Percentiles rank a stretch among this genome's conserved stretches.
These are phyloP conservation scores for Danio kyathit DNA, from an alignment of 2,797 vertebrate genomes.

Conservation along the genomic window DNA sequence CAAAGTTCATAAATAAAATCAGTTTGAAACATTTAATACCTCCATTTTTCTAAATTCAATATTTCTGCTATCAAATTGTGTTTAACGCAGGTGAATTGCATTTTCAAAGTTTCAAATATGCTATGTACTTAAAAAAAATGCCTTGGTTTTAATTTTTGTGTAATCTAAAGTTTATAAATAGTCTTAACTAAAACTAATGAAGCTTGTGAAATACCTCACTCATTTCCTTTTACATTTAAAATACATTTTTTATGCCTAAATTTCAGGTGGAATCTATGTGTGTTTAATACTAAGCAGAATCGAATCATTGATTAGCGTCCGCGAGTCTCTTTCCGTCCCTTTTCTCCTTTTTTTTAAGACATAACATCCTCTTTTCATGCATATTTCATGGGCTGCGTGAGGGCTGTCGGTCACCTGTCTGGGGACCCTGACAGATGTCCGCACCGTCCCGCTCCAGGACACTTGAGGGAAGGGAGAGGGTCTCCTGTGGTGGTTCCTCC, in stretches of 20 bases:
- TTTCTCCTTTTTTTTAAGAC: slow-evolving; percentile 57
- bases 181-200: no score
- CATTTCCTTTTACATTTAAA: slow-evolving; percentile 73
- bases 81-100: no score
- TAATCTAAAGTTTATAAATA: no score
- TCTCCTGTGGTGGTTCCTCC: slow-evolving; percentile 37
- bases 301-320: slow-evolving; percentile 77
- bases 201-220: no score
- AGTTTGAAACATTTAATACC: no score
- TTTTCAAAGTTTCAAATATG: no score
- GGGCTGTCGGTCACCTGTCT: slow-evolving; percentile 71
- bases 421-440: slow-evolving; percentile 85
- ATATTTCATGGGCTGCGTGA: slow-evolving; percentile 79
- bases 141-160: no score
- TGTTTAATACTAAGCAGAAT: slow-evolving; percentile 73
- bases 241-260: slow-evolving; percentile 63
- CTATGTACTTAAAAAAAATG: no score
- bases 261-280: slow-evolving; percentile 74
- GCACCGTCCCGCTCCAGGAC: slow-evolving; percentile 71
- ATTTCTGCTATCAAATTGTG: no score
- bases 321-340: background rate
- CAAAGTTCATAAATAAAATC: no score
- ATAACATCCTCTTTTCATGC: slow-evolving; percentile 78
- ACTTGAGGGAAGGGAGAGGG: slow-evolving; percentile 46
- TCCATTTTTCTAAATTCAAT: no score